Percentiles rank a stretch among this genome's conserved stretches.
phyloP scores from a whole-genome alignment of 53 echinoderm and acorn worm genomes.

The Holothuria scabra region DNA sequence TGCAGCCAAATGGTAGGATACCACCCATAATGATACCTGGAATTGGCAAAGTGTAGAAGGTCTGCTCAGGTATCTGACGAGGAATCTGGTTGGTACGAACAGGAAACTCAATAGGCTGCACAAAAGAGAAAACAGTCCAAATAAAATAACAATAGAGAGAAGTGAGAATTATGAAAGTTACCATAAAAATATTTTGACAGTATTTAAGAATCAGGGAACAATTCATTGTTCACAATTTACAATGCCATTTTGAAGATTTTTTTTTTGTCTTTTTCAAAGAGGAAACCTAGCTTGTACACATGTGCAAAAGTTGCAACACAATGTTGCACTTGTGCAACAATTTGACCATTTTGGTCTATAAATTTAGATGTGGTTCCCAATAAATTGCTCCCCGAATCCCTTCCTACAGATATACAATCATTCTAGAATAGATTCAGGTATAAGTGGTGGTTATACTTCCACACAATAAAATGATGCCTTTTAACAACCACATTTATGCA shows the following conservation, averaged over 20 bases:
- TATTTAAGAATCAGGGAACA: too few species aligned
- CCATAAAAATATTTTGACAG: neutral
- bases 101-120: constrained; percentile 93
- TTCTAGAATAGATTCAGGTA: too few species aligned
- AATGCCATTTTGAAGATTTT: too few species aligned
- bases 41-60: constrained; percentile 90
- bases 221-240: too few species aligned
- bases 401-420: too few species aligned
- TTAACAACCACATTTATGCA: neutral
- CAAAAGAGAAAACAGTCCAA: constrained; percentile 11
- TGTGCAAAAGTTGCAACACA: too few species aligned
- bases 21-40: constrained; percentile 96
- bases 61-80: constrained; percentile 95
- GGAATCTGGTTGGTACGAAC: constrained; percentile 97
- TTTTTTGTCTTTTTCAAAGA: too few species aligned
- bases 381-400: too few species aligned
- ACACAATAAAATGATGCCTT: neutral
- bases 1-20: constrained; percentile 91
- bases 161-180: neutral
- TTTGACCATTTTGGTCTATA: too few species aligned
- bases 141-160: neutral
- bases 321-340: too few species aligned
- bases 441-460: neutral
- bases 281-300: too few species aligned
- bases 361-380: too few species aligned